Base-by-base conservation (phyloP, 2,888 invertebrate species). In the Omphaloscelis lunosa region DNA sequence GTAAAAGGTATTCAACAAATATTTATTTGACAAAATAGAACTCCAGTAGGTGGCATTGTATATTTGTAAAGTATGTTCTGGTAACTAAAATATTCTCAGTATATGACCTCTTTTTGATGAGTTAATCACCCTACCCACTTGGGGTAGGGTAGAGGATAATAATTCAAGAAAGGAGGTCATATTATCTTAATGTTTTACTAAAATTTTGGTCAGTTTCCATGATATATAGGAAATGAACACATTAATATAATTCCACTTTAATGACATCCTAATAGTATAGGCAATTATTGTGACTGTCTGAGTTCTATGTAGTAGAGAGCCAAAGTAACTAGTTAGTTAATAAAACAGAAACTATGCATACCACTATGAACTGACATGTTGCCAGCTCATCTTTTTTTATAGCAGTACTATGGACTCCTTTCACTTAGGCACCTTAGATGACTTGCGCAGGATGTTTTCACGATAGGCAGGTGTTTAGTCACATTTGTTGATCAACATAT, bases 311-410 rank as follows among this genome's bases (percentile, higher is more conserved):
- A 59, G 34, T 9, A 63, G 39, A 1, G 0, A 67, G 23, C 20
- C 20, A 58, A 29, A 63, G 15, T 27, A 12, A 45, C 23, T 39
- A n/a, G 23, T 48, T 12, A 17, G 9, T 29, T 34, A 56, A 29
- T 48, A 29, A 48, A 62, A 82, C 29, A 67, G 23, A 67, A 75
- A 67, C 48, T 3, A 34, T 39, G 9, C 29, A 66, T 77, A 15
- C 48, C 39, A 68, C 34, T 45, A 58, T 61, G 20, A 29, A 53
- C 29, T 79, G 58, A 80, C 53, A 80, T 51, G 15, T 68, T 82
- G 82, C 84, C 84, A 82, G 58, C 84, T 84, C 82, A 82, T 71
- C 84, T 84, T 67, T 79, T 82, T 72, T n/a, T n/a, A 71, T 63
- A 56, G 56, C 68, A 65, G 53, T 66, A 70, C 61, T 53, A 48